These are phyloP conservation scores for Anisognathus igniventris DNA, from an alignment of 2,797 vertebrate species.

Conservation along the genomic window DNA sequence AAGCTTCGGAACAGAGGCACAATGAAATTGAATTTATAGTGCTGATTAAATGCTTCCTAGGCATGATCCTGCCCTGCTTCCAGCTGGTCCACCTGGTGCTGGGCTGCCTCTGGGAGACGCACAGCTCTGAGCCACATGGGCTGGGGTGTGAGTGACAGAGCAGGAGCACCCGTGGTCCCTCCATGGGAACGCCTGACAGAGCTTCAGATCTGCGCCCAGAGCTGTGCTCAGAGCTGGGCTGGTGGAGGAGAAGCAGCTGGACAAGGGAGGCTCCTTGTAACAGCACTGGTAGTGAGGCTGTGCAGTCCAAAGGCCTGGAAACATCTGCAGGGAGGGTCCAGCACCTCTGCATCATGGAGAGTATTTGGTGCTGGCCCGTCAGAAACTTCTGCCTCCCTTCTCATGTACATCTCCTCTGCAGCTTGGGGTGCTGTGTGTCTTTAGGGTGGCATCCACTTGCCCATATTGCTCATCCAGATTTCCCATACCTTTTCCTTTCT, in stretches of 20 bases:
- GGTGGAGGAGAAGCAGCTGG: not conserved
- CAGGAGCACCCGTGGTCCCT: rapidly evolving
- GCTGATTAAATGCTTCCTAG: not conserved
- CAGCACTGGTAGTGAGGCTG: not conserved
- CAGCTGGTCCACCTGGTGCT: not conserved
- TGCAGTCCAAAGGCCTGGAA: not conserved
- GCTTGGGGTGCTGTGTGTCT: rapidly evolving
- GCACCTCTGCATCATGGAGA: not conserved
- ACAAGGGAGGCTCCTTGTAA: not conserved
- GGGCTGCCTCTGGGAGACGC: not conserved
- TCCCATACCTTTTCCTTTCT: not conserved
- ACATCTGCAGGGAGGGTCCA: not conserved
- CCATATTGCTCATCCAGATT: not conserved
- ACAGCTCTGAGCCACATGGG: not conserved
- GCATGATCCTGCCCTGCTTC: not conserved
- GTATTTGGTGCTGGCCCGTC: rapidly evolving
- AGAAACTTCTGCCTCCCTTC: not conserved
- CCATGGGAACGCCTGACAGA: rapidly evolving
- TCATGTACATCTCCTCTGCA: rapidly evolving
- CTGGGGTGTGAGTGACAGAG: not conserved
- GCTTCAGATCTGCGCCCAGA: not conserved
- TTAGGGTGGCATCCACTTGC: rapidly evolving
- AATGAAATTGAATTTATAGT: not conserved
- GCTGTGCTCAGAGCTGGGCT: not conserved
- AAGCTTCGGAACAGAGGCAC: not conserved